These are phyloP conservation scores for Camponotus fellah DNA, from an alignment of 2,888 invertebrate species.

Conservation along the genomic window DNA sequence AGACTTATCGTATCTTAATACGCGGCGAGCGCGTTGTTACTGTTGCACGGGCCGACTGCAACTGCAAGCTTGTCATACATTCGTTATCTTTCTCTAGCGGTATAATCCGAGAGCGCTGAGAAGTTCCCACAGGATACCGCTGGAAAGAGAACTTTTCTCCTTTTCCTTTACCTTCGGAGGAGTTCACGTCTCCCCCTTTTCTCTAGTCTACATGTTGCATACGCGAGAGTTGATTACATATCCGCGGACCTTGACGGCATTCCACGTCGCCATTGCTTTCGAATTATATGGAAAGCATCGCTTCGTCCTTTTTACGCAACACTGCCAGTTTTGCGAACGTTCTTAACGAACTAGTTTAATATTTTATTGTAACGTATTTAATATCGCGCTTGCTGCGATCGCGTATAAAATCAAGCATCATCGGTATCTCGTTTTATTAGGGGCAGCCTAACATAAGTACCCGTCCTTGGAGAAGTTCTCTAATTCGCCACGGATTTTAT, in stretches of 20 bases:
- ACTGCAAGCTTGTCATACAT: slow-evolving; percentile 32
- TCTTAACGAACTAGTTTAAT: slow-evolving; percentile 49
- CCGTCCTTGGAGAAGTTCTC: slow-evolving; percentile 5
- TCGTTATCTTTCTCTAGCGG: slow-evolving; percentile 50
- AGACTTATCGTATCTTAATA: slow-evolving; percentile 42
- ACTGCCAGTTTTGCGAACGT: background rate
- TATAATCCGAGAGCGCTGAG: slow-evolving; percentile 45
- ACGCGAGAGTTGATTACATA: slow-evolving; percentile 49
- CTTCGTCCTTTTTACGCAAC: slow-evolving; percentile 31
- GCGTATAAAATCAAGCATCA: slow-evolving; percentile 37
- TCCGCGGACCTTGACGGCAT: slow-evolving; percentile 61
- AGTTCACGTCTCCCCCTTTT: slow-evolving; percentile 36
- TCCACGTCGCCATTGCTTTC: slow-evolving; percentile 51
- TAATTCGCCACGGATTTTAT: slow-evolving; percentile 23
- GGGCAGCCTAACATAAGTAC: background rate
- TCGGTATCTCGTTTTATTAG: slow-evolving; percentile 39
- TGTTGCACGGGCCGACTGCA: slow-evolving; percentile 2
- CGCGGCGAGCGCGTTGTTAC: slow-evolving; percentile 29
- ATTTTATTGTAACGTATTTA: slow-evolving; percentile 46
- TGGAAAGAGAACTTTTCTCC: slow-evolving; percentile 39
- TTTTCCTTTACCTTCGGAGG: slow-evolving; percentile 55
- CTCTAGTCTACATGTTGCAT: slow-evolving; percentile 29
- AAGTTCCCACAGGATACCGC: slow-evolving; percentile 65
- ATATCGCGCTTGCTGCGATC: background rate
- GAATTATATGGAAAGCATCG: slow-evolving; percentile 55